Conservation (phyloP, 2,888 invertebrate species). For the Thereva nobilitata region DNA sequence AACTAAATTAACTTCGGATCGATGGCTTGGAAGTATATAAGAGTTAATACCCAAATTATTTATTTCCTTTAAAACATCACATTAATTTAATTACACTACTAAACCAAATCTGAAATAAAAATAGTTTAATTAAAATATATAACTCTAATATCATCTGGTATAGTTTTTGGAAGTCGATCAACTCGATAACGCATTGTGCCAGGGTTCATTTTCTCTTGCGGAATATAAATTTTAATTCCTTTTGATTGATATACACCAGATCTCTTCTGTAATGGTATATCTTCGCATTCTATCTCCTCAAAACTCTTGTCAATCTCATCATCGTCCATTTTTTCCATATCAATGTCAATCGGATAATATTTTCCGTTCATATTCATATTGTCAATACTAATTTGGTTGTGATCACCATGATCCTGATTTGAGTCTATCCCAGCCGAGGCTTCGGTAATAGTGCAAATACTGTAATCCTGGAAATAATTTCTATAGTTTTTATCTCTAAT, state of each 20-base stretch:
- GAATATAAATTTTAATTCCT: slow-evolving; percentile 11
- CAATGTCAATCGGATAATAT: slow-evolving; percentile 7
- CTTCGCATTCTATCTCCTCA: background rate
- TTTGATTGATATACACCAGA: background rate
- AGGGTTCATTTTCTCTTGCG: slow-evolving; percentile 3
- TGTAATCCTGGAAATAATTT: too few species aligned
- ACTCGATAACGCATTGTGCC: slow-evolving; percentile 8
- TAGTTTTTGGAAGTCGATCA: background rate
- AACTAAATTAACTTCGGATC: too few species aligned
- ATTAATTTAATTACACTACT: too few species aligned
- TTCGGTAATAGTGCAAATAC: too few species aligned
- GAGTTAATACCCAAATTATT: too few species aligned
- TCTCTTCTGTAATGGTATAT: slow-evolving; percentile 2
- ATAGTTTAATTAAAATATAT: background rate
- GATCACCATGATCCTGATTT: too few species aligned
- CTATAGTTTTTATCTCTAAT: too few species aligned
- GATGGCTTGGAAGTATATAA: too few species aligned
- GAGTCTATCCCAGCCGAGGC: too few species aligned
- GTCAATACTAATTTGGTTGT: too few species aligned
- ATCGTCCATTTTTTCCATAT: slow-evolving; percentile 2
- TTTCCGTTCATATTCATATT: background rate
- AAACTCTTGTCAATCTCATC: background rate
- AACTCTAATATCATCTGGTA: slow-evolving; percentile 16
- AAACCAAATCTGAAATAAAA: too few species aligned
- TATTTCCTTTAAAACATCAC: too few species aligned